Evolutionary conservation across 2,797 vertebrate species (phyloP).

Genomic region (Gallirallus australis): DNA sequence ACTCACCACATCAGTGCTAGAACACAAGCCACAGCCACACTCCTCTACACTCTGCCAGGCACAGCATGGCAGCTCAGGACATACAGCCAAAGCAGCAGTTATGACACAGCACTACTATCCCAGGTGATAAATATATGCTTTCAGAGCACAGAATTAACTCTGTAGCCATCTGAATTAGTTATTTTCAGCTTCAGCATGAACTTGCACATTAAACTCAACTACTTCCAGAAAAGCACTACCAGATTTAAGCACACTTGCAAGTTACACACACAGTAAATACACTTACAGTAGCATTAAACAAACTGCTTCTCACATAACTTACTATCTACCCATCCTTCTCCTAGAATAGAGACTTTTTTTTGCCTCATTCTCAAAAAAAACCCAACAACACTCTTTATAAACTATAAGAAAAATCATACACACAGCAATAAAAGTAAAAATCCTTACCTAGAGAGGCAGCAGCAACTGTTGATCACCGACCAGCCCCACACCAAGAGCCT

Average conservation of each 20-base stretch:
- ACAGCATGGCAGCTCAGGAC: accelerated
- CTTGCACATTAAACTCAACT: background rate
- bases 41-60: background rate
- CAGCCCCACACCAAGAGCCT: accelerated
- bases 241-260: background rate
- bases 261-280: accelerated
- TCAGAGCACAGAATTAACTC: background rate
- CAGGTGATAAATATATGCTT: accelerated
- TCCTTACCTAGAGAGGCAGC: background rate
- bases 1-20: background rate
- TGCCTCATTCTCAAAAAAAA: background rate
- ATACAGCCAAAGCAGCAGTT: background rate
- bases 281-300: accelerated
- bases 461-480: accelerated
- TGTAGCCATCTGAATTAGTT: background rate
- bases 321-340: background rate
- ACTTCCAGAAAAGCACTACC: background rate
- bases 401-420: accelerated
- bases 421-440: background rate
- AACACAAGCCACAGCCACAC: background rate
- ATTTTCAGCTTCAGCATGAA: background rate
- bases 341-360: background rate
- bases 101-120: background rate
- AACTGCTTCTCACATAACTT: background rate
- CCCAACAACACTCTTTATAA: accelerated